Evolutionary conservation across 2,113 vertebrate species (phyloP), one percentile per base, ranked within the genome.

Genomic region (Apteryx mantelli): DNA sequence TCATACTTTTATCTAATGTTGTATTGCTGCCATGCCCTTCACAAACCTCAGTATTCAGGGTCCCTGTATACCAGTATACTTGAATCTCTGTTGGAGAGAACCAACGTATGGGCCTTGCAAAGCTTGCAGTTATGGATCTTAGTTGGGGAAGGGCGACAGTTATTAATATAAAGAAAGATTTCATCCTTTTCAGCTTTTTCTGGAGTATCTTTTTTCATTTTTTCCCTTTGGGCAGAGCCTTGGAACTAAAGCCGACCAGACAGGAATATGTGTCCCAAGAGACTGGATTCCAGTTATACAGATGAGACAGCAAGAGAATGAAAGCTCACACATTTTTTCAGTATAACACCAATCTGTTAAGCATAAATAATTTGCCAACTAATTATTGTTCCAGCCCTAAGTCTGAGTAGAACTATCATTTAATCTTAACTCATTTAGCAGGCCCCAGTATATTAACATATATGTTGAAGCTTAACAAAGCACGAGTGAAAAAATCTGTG

Each of bases 241-340:
- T 95, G 94, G 95, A 97, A 91, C 82, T 88, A 71, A 95, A 96
- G 94, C 89, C 89, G 80, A 90, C 82, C 90, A 96, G 93, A 81
- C 91, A 90, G 90, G 94, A 96, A 97, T 84, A 26, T 95, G 21
- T 56, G 60, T 63, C 94, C 91, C 89, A 79, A 26, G 89, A 86
- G 88, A 91, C 60, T 78, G 25, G 60, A 89, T 91, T 96, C 89
- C 91, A 97, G 82, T 96, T 90, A 53, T 21, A 81, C 46, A 84
- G 44, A 88, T 85, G 90, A 96, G 85, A 88, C 85, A 81, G 64
- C 55, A 78, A 50, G 71, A 44, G 66, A 66, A 12, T 70, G 69
- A 95, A 85, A 95, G 71, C 82, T 91, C 93, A 86, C 71, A 64
- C 42, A 9, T 20, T 88, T 95, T 94, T 95, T 97, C 90, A 87